Conservation (phyloP, 1,140 invertebrate species). For the Planococcus citri region DNA sequence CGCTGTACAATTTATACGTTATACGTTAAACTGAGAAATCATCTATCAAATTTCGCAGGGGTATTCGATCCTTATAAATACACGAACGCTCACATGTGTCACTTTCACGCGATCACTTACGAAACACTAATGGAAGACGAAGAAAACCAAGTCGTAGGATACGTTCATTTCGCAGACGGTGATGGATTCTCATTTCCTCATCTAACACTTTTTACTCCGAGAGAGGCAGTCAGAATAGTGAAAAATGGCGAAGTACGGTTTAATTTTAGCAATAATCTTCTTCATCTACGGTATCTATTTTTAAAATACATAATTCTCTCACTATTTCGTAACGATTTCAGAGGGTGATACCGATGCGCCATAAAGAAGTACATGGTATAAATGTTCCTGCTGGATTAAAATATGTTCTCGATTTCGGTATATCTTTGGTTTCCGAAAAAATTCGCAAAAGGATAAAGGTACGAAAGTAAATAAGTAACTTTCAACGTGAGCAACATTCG, state of each 20-base stretch:
- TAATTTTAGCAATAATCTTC: too few species aligned
- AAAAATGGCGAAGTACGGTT: slow-evolving; percentile 58
- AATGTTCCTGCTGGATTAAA: slow-evolving; percentile 62
- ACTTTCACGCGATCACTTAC: slow-evolving; percentile 61
- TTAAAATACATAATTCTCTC: too few species aligned
- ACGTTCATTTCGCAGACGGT: slow-evolving; percentile 59
- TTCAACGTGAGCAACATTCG: too few species aligned
- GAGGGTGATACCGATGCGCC: slow-evolving; percentile 69
- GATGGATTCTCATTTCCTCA: slow-evolving; percentile 58
- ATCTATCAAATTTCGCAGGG: slow-evolving; percentile 35
- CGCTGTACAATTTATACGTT: background rate
- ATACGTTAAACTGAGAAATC: background rate
- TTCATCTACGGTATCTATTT: too few species aligned
- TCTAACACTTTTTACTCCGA: slow-evolving; percentile 59
- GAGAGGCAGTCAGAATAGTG: slow-evolving; percentile 59
- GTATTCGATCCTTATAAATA: slow-evolving; percentile 69
- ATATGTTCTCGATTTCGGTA: slow-evolving; percentile 65
- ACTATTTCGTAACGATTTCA: slow-evolving; percentile 35
- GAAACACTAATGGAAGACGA: slow-evolving; percentile 71
- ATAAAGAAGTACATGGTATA: slow-evolving; percentile 68
- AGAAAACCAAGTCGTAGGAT: slow-evolving; percentile 58
- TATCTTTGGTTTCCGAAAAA: slow-evolving; percentile 68
- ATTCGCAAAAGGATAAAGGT: slow-evolving; percentile 56
- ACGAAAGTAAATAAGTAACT: too few species aligned
- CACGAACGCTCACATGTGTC: slow-evolving; percentile 64